phyloP scores from a whole-genome alignment of 2,797 vertebrate species.

The Labroides dimidiatus region DNA sequence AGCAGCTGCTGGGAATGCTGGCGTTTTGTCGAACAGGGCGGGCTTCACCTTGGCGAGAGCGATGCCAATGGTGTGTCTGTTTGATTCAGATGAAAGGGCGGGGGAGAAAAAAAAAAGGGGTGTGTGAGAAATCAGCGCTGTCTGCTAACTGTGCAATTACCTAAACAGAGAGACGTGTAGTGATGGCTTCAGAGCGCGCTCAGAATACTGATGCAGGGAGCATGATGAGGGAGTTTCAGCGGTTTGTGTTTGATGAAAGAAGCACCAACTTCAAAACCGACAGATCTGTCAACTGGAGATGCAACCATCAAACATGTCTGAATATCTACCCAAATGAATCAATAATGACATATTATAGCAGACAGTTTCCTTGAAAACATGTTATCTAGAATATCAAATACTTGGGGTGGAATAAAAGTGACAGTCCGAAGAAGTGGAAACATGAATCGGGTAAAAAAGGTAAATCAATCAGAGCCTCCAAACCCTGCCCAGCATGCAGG shows the following conservation, averaged over 20 bases:
- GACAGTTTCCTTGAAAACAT: no score
- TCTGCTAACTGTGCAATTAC: conserved; percentile 72
- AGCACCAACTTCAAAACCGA: not conserved
- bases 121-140: conserved; percentile 47
- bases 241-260: not conserved
- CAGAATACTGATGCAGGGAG: conserved; percentile 40
- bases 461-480: conserved; percentile 60
- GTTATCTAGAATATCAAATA: no score
- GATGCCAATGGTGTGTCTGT: conserved; percentile 49
- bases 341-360: no score
- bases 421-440: no score
- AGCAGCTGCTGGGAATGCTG: conserved; percentile 66
- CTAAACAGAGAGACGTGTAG: conserved; percentile 48
- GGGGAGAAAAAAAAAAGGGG: conserved; percentile 26
- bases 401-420: no score
- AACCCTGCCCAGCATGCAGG: conserved; percentile 41
- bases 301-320: no score
- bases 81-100: conserved; percentile 54
- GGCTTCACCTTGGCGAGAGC: conserved; percentile 64
- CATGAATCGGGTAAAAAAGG: conserved; percentile 60
- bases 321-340: no score
- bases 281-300: not conserved
- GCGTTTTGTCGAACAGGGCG: conserved; percentile 39
- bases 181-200: conserved; percentile 25
- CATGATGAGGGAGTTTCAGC: not conserved